Evolutionary conservation across 2,888 invertebrate species (phyloP), one percentile per base, ranked within the genome.

Genomic region (Petrolisthes manimaculis): DNA sequence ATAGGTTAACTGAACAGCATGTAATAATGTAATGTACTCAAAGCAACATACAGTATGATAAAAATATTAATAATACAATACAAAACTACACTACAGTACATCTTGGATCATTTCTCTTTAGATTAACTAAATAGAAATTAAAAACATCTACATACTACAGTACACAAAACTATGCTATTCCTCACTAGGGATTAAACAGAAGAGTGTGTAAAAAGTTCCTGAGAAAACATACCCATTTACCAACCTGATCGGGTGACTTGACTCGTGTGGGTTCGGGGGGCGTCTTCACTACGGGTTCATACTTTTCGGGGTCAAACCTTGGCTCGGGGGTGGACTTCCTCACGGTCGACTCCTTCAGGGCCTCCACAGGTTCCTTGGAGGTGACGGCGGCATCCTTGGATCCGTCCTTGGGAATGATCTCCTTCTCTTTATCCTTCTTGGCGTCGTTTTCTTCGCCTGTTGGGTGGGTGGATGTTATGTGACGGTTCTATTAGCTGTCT

Each of bases 181-280:
- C 54, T 61, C 54, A 83, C 78, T 77, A 84, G 37, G 37, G 37
- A 37, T 37, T 37, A 37, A 37, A 37, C 37, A 37, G 24, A 61
- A 86, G 21, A 80, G 83, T 78, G 79, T 80, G 80, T 86, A 84
- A 84, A 55, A 86, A 75, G 83, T 69, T 88, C 81, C 84, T 55
- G 88, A 84, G 88, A 88, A 88, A 88, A 88, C 88, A 88, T 88
- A 88, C 88, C 88, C 88, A 84, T 91, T 87, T 86, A 88, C 87
- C 88, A 91, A 93, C 92, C 91, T 92, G 93, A 93, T 97, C 97
- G 0, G 97, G 97, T 14, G 97, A 97, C 93, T 97, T 98, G 90
- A 97, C 97, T 92, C 97, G 94, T 79, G 97, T 98, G 78, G 97
- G 97, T 93, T 98, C 97, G 80, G 97, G 97, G 0, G 97, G 97